Evolutionary conservation across 92 coral and sea anemone genomes (phyloP), one percentile per base, ranked within the genome.

Genomic region (Phenganax marumi): DNA sequence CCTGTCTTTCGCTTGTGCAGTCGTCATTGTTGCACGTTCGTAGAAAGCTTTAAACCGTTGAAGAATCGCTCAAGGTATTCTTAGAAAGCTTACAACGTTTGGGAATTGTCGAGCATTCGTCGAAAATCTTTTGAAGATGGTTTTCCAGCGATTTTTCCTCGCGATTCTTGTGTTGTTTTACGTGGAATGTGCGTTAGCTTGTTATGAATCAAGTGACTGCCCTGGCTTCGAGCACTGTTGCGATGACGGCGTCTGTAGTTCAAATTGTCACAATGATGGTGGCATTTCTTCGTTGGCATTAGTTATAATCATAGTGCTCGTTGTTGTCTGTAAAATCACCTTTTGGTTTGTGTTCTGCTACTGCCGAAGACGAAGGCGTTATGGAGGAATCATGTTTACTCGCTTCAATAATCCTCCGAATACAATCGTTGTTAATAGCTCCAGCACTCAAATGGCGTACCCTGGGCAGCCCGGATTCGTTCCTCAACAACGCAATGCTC

Each of bases 341-440:
- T 74, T 74, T 33, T 74, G 79, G 79, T 8, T 52, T 0, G 47
- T 19, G 0, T 0, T 52, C 53, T 74, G 79, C 53, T 74, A 53
- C 64, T 74, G 79, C 17, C 48, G 79, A 7, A 11, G 79, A 74
- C 23, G 79, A 19, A 23, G 65, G 2, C 8, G 51, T 3, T 70
- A 70, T 46, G 52, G 76, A 7, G 76, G 76, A 10, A 46, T 70
- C 0, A 46, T 19, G 17, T 70, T 70, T 54, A 70, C 52, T 19
- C 76, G 52, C 19, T 70, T 70, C 19, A 47, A 48, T 14, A 70
- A 48, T 50, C 54, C 77, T 12, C 77, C 77, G 8, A 13, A 55
- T 0, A 50, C 77, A 13, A 57, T 72, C 13, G 77, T 72, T 3
- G 77, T 50, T 12, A 72, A 49, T 52, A 17, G 2, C 8, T 69